These are phyloP conservation scores for Lasioglossum pauxillum DNA, from an alignment of 2,888 invertebrate species.

Conservation along the genomic window DNA sequence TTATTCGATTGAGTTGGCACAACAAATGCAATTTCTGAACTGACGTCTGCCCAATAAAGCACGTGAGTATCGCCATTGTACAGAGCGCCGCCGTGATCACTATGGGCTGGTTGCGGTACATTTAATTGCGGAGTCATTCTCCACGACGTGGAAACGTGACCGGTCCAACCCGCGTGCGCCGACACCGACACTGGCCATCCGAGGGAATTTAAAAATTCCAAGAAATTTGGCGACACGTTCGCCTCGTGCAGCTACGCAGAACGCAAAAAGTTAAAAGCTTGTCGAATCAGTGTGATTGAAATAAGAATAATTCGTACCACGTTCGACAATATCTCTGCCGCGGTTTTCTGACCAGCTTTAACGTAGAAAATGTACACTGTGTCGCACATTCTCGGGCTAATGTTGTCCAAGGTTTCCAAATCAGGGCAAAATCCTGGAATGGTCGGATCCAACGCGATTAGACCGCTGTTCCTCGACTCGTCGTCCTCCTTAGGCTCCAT, in stretches of 20 bases:
- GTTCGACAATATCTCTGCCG: slow-evolving; percentile 93
- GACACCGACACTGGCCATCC: slow-evolving; percentile 95
- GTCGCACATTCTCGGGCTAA: slow-evolving; percentile 94
- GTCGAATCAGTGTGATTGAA: neutral
- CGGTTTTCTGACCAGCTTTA: slow-evolving; percentile 92
- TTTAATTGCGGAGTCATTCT: slow-evolving; percentile 83
- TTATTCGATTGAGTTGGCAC: slow-evolving; percentile 88
- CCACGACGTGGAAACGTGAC: slow-evolving; percentile 95
- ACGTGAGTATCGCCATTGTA: slow-evolving; percentile 95
- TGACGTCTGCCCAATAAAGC: slow-evolving; percentile 98
- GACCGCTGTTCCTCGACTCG: slow-evolving; percentile 84
- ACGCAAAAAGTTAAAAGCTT: slow-evolving; percentile 18
- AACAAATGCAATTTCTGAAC: slow-evolving; percentile 97
- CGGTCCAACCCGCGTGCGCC: slow-evolving; percentile 97
- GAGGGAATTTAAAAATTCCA: slow-evolving; percentile 88
- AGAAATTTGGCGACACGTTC: slow-evolving; percentile 85
- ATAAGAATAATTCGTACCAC: slow-evolving; percentile 85
- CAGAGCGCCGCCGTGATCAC: slow-evolving; percentile 88
- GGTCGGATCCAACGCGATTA: slow-evolving; percentile 90
- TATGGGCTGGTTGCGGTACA: slow-evolving; percentile 72
- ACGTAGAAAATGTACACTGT: slow-evolving; percentile 98
- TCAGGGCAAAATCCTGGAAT: slow-evolving; percentile 91
- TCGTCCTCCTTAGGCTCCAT: slow-evolving; percentile 78
- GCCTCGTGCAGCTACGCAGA: slow-evolving; percentile 80
- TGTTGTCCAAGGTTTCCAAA: slow-evolving; percentile 92